phyloP scores from a whole-genome alignment of 1,140 invertebrate species.

The Alviniconcha marisindica region DNA sequence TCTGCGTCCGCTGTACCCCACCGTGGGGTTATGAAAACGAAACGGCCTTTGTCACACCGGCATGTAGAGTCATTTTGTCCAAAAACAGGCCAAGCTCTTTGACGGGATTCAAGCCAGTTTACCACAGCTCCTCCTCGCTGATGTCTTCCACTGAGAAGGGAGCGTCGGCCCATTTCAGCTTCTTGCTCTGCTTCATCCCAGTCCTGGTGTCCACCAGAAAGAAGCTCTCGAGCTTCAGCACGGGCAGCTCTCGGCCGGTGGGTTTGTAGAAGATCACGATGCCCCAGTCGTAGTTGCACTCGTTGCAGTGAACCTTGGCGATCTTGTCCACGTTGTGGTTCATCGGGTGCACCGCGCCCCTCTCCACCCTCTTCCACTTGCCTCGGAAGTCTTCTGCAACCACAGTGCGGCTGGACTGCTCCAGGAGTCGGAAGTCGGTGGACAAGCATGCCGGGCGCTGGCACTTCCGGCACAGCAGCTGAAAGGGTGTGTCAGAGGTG shows the following conservation, averaged over 20 bases:
- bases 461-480: slow-evolving; percentile 29
- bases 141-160: slow-evolving; percentile 11
- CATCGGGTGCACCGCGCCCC: neutral
- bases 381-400: neutral
- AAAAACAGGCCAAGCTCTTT: no score
- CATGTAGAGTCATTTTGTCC: no score
- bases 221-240: slow-evolving; percentile 32
- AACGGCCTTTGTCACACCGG: no score
- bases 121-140: slow-evolving; percentile 3
- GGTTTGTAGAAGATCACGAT: slow-evolving; percentile 17
- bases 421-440: slow-evolving; percentile 5
- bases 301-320: slow-evolving; percentile 19
- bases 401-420: neutral
- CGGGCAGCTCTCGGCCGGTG: slow-evolving; percentile 15
- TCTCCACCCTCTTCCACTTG: slow-evolving; percentile 28
- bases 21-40: no score
- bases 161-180: slow-evolving; percentile 27
- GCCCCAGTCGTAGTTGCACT: slow-evolving; percentile 8
- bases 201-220: slow-evolving; percentile 12
- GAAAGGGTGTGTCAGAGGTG: neutral
- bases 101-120: no score
- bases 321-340: slow-evolving; percentile 10
- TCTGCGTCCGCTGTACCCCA: no score
- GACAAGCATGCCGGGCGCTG: neutral
- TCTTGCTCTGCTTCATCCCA: neutral